A percentile compares a stretch with the other conserved stretches of the same genome.
These are phyloP conservation scores for Nanorana parkeri DNA, from an alignment of 2,113 vertebrate genomes.

Conservation along the genomic window DNA sequence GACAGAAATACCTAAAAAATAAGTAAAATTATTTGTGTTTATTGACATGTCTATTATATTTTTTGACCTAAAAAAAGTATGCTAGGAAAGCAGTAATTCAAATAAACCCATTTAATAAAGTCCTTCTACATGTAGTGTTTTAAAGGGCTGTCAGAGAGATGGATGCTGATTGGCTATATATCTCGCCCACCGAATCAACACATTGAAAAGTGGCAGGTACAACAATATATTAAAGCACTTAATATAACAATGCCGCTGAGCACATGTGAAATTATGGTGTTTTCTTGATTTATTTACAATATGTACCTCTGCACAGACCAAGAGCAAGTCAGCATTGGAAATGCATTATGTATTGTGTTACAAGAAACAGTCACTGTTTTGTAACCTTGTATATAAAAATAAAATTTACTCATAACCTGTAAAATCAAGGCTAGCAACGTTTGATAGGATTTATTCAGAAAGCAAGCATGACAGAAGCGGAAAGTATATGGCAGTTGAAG, in stretches of 20 bases:
- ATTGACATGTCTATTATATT: background rate
- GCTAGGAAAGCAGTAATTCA: no score
- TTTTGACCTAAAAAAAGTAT: background rate
- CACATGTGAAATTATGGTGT: background rate
- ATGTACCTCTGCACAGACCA: background rate
- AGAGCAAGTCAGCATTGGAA: background rate
- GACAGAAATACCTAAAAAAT: conserved; percentile 85
- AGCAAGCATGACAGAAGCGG: background rate
- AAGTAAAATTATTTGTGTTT: background rate
- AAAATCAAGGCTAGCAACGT: background rate
- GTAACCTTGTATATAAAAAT: background rate
- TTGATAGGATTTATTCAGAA: background rate
- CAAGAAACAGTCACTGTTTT: background rate
- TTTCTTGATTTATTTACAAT: background rate
- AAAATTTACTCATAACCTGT: background rate
- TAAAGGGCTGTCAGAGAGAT: background rate
- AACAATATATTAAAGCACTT: background rate
- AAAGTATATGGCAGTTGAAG: no score
- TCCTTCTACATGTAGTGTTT: background rate
- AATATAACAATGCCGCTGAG: background rate
- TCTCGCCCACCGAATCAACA: background rate
- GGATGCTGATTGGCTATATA: background rate
- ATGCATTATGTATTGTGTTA: background rate
- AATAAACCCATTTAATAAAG: background rate
- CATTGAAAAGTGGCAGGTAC: background rate